Base-by-base conservation (phyloP, 2,797 vertebrate species). In the Tolypeutes matacus region DNA sequence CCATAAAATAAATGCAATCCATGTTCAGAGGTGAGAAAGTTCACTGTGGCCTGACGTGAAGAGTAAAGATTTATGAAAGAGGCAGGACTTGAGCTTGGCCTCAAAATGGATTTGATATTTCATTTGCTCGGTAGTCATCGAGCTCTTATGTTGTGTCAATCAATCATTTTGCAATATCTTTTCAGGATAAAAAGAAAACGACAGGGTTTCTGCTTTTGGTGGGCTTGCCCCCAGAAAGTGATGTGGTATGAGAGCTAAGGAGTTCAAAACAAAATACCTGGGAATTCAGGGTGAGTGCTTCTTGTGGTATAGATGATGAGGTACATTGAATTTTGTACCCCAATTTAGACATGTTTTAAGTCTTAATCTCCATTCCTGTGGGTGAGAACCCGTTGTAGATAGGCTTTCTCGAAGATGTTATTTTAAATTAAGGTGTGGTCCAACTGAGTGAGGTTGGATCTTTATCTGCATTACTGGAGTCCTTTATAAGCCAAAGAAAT, bases 121-220 rank as follows among this genome's bases (percentile, higher is more conserved):
- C 39, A 70, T 70, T 70, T 70, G 8, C 7, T 58, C 23, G 36
- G 77, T 21, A 4, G 53, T 60, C 49, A 81, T 13, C 84, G 23
- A 72, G 70, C 18, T 83, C 29, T 36, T 27, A 36, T 18, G 42
- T 23, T 17, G 14, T 27, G 3, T 64, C 60, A 80, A 46, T 58
- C 60, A 51, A 21, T 46, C 39, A 39, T 39, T 93, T 39, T 36
- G 27, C 62, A 78, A 17, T 11, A 21, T 60, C 78, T 60, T 53
- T 94, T 80, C 67, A 85, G 42, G n/a, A 46, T 65, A 73, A 77
- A 70, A 56, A 42, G 73, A 73, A 88, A 88, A 58, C 34, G 15
- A 77, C n/a, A 78, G 18, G 11, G 21, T 3, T 31, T 23, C 34
- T 80, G 18, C 5, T 86, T 18, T 62, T 85, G 46, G 23, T 23